These are phyloP conservation scores for Gymnobelideus leadbeateri DNA, from an alignment of 2,113 vertebrate genomes.

Conservation along the genomic window DNA sequence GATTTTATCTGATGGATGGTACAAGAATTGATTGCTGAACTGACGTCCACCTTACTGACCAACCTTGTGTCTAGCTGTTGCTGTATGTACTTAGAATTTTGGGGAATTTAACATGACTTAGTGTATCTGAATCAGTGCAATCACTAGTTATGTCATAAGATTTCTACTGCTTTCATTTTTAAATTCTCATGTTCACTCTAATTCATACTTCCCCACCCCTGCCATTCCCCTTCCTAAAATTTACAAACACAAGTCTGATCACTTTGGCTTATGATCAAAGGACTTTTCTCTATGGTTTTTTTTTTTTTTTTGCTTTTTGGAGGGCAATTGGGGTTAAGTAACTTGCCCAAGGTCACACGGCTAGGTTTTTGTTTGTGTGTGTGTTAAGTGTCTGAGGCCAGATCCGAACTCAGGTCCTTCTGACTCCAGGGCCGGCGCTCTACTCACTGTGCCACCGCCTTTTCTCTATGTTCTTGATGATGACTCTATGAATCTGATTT, in stretches of 20 bases:
- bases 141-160: background rate
- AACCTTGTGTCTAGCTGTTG: background rate
- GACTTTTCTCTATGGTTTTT: background rate
- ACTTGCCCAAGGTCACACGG: too few relatives aligned
- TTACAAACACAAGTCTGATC: background rate
- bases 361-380: too few relatives aligned
- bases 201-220: background rate
- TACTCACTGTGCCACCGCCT: too few relatives aligned
- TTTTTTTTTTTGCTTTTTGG: too few relatives aligned
- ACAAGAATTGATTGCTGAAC: background rate
- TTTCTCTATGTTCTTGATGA: background rate
- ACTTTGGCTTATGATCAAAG: background rate
- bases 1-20: background rate
- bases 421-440: too few relatives aligned
- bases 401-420: too few relatives aligned
- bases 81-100: background rate
- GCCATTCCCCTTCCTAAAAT: background rate
- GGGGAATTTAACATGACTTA: slow-evolving; percentile 14
- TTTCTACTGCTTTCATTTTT: slow-evolving; percentile 24
- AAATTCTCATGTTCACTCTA: slow-evolving; percentile 51
- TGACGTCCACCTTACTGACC: background rate
- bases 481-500: background rate
- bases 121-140: slow-evolving; percentile 10
- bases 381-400: too few relatives aligned
- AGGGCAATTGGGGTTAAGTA: too few relatives aligned